Base-by-base conservation (phyloP, 1,140 invertebrate species). In the Dolichoris vasculosae region DNA sequence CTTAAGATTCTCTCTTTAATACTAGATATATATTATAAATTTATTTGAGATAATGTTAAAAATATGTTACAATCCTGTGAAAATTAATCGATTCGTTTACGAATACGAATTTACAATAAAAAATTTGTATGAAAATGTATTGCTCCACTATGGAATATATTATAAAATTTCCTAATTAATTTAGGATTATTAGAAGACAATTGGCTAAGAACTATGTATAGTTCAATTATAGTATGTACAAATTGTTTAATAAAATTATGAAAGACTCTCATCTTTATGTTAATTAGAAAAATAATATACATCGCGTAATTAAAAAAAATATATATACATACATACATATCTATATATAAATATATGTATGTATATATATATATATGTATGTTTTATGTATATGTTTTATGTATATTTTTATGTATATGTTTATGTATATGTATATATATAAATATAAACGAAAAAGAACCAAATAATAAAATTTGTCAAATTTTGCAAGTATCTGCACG, bases 111-210 rank as follows among this genome's bases (percentile, higher is more conserved):
- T n/a, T n/a, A n/a, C n/a, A n/a, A n/a, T 78, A 64, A 69, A 35
- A 67, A 71, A 81, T 69, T 71, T 81, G 43, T 73, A 69, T 71
- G 46, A 69, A 82, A 73, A 46, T 48, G 32, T 73, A 73, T 82
- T 51, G 32, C 48, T 82, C 43, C n/a, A 46, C 30, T 43, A 82
- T 73, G 67, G 64, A 73, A 35, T 8, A n/a, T 20, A 40, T 38
- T 73, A 69, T 78, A 77, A 48, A 55, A 82, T n/a, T 69, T 82
- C 15, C 69, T 43, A 82, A 82, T 82, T 78, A 26, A 55, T 78
- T 59, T 78, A 59, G 11, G 32, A 78, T 55, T 59, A 35, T 59
- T 40, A 78, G 51, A 63, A 59, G 48, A 78, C 51, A 32, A 59
- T 78, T 38, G 32, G 1, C 46, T 78, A 78, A 59, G 7, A 35